These are phyloP conservation scores for Lutjanus argentimaculatus DNA, from an alignment of 2,797 vertebrate genomes.

Conservation along the genomic window DNA sequence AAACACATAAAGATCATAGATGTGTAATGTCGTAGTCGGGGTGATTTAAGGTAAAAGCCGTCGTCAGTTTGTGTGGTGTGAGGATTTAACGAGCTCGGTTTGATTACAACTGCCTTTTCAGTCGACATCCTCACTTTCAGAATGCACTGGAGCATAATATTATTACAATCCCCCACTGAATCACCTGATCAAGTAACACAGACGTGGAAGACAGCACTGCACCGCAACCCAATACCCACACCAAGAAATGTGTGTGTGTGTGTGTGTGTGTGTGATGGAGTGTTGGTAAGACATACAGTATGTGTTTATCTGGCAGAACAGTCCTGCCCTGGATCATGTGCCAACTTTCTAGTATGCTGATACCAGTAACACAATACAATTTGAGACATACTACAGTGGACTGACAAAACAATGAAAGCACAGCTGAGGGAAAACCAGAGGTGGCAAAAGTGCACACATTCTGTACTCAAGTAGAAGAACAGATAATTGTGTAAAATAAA, in stretches of 20 bases:
- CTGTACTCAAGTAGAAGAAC: no score
- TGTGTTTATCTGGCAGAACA: background rate
- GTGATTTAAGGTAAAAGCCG: conserved; percentile 24
- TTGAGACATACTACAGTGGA: background rate
- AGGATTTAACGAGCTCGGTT: conserved; percentile 23
- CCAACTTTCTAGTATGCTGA: background rate
- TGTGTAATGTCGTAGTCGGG: background rate
- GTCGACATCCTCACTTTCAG: background rate
- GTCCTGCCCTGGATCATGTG: background rate
- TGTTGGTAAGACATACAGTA: conserved; percentile 1
- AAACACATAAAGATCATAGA: background rate
- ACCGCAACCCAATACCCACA: conserved; percentile 18
- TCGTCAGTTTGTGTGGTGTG: conserved; percentile 23
- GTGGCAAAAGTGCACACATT: no score
- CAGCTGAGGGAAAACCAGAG: no score
- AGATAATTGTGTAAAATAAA: no score
- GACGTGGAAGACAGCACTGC: background rate
- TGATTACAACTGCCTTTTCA: conserved; percentile 34
- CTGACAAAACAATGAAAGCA: background rate
- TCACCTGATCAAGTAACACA: conserved; percentile 19
- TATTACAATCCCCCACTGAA: conserved; percentile 3
- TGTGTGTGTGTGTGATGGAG: conserved; percentile 13
- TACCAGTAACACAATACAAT: background rate
- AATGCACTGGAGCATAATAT: conserved; percentile 8
- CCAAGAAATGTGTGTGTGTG: conserved; percentile 3